Base-by-base conservation (phyloP, 2,888 invertebrate genomes). In the Zaprionus bogoriensis region DNA sequence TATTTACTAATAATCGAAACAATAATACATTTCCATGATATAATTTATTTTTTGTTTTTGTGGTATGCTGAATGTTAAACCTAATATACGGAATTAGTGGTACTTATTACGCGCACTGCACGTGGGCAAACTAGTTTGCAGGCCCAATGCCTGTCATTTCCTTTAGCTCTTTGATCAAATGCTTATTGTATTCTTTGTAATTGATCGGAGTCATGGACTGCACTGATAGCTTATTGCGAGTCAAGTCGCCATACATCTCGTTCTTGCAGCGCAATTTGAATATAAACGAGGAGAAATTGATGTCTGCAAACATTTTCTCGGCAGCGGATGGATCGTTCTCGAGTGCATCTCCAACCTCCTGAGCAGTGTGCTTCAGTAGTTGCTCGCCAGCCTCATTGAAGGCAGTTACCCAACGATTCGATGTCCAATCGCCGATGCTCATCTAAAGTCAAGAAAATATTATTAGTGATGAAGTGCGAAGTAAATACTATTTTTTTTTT, bases 181-280 rank as follows among this genome's bases (percentile, higher is more conserved):
- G 92, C 25, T 93, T 91, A 76, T 95, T 96, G 60, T 95, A 96
- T 27, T 95, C 95, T 72, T 94, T 94, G 89, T 94, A 94, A 90
- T 97, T 95, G 0, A 98, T 89, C 0, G 95, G 94, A 9, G 93
- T 92, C 0, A 95, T 94, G 51, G 92, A 93, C 77, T 95, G 92
- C 9, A 95, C 94, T 0, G 94, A 94, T 0, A 95, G 94, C 91
- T 96, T 97, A 70, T 97, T 91, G 39, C 96, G 93, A 19, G 81
- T 77, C 75, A 84, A 84, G 58, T 91, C 90, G 89, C 97, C 98
- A 89, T 95, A 99, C 9, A 94, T 95, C 91, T 99, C 99, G 92
- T 96, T 93, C 91, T 97, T 98, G 27, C 96, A 95, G 58, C 98
- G 93, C 77, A 98, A 92, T 90, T 95, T 96, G 89, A 98, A 96